A percentile compares a stretch with the other conserved stretches of the same genome.
These are phyloP conservation scores for Polymixis flavicincta DNA, from an alignment of 2,888 invertebrate species.

Conservation along the genomic window DNA sequence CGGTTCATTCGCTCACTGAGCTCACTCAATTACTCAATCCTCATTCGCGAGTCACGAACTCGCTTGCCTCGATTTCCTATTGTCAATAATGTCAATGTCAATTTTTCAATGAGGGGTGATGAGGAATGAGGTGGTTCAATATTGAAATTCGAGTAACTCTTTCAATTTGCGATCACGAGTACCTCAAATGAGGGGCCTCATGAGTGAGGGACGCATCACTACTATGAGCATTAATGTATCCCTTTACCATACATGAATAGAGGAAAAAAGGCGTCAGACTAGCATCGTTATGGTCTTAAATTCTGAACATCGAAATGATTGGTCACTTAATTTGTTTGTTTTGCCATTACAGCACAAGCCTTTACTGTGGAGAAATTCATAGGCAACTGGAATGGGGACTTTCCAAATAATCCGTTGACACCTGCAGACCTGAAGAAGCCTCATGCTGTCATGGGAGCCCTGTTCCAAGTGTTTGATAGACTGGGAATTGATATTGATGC, in stretches of 20 bases:
- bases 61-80: too few relatives aligned
- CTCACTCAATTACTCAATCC: too few relatives aligned
- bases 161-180: too few relatives aligned
- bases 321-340: not conserved
- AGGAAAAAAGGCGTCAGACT: not conserved
- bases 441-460: conserved; percentile 79
- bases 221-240: not conserved
- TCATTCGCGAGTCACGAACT: too few relatives aligned
- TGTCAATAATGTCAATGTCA: too few relatives aligned
- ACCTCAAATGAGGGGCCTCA: too few relatives aligned
- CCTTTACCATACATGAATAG: not conserved
- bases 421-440: conserved; percentile 80
- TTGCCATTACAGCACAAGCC: conserved; percentile 65
- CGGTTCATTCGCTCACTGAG: too few relatives aligned
- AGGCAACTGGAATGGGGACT: conserved; percentile 79
- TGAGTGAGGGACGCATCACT: too few relatives aligned
- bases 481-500: conserved; percentile 82
- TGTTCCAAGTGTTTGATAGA: conserved; percentile 79
- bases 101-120: too few relatives aligned
- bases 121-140: too few relatives aligned
- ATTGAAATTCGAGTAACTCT: too few relatives aligned
- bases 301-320: not conserved
- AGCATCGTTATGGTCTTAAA: not conserved
- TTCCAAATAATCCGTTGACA: conserved; percentile 77
- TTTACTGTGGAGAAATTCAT: conserved; percentile 76